Evolutionary conservation across 2,113 vertebrate genomes (phyloP), one percentile per base, ranked within the genome.

Genomic region (Pteronura brasiliensis): DNA sequence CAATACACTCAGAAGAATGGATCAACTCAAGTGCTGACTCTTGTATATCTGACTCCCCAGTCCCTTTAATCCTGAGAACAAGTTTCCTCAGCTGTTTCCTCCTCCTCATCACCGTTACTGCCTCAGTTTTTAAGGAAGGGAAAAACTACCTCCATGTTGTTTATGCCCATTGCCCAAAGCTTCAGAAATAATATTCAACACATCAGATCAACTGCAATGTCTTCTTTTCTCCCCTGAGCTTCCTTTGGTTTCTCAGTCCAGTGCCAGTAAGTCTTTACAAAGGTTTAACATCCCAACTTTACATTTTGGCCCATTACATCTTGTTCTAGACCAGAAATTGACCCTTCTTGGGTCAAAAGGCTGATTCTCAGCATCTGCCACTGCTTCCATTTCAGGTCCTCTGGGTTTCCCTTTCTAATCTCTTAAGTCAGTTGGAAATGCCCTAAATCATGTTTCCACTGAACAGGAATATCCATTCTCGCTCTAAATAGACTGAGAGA

Each of bases 291-390:
- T 59, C 49, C 29, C 69, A 89, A 14, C 57, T 74, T 94, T 90
- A 88, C n/a, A 76, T 97, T 85, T 71, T 95, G 90, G 27, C 85
- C 74, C 25, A 47, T 34, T 94, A 87, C 57, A 25, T 88, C 49
- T 94, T 81, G 47, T 89, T 95, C 52, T 95, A 52, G 76, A 94
- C 67, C 23, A 44, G 82, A 90, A 86, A 76, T 63, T 29, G 72
- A 59, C n/a, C 65, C 42, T 88, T 93, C 74, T 61, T 93, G 52
- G 18, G 34, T 74, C 57, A 95, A 82, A 83, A 63, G 1, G 39
- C 11, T 59, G 89, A 67, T 34, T 83, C 93, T 91, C 31, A 81
- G 11, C 81, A 36, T 15, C 69, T 52, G 29, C 21, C 36, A 81
- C 23, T 79, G n/a, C 77, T 79, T 95, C 57, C 52, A 71, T 82